phyloP scores from a whole-genome alignment of 2,113 vertebrate species.

The Piprites chloris region DNA sequence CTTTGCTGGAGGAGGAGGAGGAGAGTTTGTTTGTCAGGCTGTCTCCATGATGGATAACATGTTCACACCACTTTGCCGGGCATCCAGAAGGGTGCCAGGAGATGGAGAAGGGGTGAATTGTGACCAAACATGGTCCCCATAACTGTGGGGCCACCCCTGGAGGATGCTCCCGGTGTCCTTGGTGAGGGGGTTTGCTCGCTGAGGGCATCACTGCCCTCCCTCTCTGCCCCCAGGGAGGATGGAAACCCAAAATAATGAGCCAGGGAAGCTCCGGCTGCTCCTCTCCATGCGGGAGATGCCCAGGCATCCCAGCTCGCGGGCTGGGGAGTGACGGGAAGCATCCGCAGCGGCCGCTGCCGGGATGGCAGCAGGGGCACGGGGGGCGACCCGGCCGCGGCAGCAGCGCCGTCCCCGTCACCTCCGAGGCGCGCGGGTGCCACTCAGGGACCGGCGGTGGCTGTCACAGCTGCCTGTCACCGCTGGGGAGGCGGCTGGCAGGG shows the following conservation, averaged over 20 bases:
- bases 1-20: not conserved
- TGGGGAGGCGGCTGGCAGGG: not conserved
- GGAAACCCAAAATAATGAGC: accelerated
- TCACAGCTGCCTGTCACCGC: constrained; percentile 50
- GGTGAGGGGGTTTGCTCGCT: not conserved
- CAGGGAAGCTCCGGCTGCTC: not conserved
- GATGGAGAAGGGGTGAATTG: accelerated
- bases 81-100: not conserved
- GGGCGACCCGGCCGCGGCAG: not conserved
- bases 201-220: not conserved
- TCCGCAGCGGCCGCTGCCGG: not conserved
- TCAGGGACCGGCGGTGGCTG: not conserved
- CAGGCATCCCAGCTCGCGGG: not conserved
- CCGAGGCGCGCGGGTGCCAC: not conserved
- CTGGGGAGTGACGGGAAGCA: not conserved
- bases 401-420: not conserved
- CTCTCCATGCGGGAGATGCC: not conserved
- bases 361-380: not conserved
- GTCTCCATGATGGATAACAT: not conserved
- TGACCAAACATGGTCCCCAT: accelerated
- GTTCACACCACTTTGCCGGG: not conserved
- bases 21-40: not conserved
- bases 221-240: not conserved
- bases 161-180: not conserved
- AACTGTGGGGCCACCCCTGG: accelerated